phyloP scores from a whole-genome alignment of 2,797 vertebrate species.

The Cheirogaleus major region DNA sequence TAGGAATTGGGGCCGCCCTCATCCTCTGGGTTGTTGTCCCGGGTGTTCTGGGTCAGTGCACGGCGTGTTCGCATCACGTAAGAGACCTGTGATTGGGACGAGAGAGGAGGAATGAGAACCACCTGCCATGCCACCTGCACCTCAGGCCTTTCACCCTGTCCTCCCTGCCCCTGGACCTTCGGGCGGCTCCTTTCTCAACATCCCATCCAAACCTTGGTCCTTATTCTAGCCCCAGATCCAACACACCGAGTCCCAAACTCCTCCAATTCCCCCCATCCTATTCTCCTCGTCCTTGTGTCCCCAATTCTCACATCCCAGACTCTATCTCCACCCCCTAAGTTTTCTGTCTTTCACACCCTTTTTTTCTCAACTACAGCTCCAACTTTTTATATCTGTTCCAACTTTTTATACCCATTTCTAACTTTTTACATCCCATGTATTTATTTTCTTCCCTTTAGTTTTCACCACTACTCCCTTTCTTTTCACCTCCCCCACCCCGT shows the following conservation, averaged over 20 bases:
- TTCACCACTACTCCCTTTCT: neutral
- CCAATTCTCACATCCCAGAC: neutral
- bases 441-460: neutral
- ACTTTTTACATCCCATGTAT: neutral
- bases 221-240: neutral
- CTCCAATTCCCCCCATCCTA: neutral
- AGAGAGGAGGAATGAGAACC: neutral
- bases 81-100: slow-evolving; percentile 24
- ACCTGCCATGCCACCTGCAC: neutral
- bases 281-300: neutral
- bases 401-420: neutral
- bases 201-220: neutral
- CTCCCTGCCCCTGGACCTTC: neutral
- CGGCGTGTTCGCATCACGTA: neutral
- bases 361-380: neutral
- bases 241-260: neutral
- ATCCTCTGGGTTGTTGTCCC: slow-evolving; percentile 13
- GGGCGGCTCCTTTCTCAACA: neutral
- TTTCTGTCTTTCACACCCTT: neutral
- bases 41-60: neutral
- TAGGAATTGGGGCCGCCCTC: slow-evolving; percentile 61
- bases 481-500: neutral
- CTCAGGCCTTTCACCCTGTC: neutral
- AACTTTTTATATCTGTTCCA: neutral
- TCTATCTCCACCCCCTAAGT: neutral